Conservation (phyloP, 2,797 vertebrate species). For the Hozukius guyotensis region DNA sequence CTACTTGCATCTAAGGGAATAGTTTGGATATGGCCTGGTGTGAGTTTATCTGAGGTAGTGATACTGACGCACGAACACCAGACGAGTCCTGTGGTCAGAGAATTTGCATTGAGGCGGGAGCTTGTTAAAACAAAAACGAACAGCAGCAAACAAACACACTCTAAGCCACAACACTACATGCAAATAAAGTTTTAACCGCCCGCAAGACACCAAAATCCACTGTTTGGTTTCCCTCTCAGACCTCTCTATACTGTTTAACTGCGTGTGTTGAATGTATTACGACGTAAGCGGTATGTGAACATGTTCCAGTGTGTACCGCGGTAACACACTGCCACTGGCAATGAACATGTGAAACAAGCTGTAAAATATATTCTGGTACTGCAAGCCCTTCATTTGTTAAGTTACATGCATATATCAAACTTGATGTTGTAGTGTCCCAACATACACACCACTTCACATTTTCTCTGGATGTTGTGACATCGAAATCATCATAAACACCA, state of each 20-base stretch:
- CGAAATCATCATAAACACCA: background rate
- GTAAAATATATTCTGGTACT: constrained; percentile 46
- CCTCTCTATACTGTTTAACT: background rate
- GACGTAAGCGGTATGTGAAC: constrained; percentile 12
- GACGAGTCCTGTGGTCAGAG: constrained; percentile 23
- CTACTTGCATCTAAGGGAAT: background rate
- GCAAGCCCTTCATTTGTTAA: constrained; percentile 22
- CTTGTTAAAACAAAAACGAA: constrained; percentile 48
- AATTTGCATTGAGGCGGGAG: background rate
- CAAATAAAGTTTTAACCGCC: constrained; percentile 45
- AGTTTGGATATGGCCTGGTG: background rate
- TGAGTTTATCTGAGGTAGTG: constrained; percentile 5
- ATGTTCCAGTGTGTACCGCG: constrained; percentile 26
- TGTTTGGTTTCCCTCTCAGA: constrained; percentile 6
- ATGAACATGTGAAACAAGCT: constrained; percentile 39
- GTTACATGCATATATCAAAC: background rate
- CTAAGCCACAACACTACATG: constrained; percentile 44
- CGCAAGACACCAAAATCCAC: constrained; percentile 6
- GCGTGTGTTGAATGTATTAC: constrained; percentile 6
- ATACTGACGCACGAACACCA: constrained; percentile 31
- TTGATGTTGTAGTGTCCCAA: background rate
- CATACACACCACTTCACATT: background rate
- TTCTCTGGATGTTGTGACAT: background rate
- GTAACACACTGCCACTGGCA: background rate
- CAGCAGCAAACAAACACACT: constrained; percentile 48